Percentiles rank a stretch among this genome's conserved stretches.
phyloP scores from a whole-genome alignment of 2,797 vertebrate species.

The Potorous gilbertii region DNA sequence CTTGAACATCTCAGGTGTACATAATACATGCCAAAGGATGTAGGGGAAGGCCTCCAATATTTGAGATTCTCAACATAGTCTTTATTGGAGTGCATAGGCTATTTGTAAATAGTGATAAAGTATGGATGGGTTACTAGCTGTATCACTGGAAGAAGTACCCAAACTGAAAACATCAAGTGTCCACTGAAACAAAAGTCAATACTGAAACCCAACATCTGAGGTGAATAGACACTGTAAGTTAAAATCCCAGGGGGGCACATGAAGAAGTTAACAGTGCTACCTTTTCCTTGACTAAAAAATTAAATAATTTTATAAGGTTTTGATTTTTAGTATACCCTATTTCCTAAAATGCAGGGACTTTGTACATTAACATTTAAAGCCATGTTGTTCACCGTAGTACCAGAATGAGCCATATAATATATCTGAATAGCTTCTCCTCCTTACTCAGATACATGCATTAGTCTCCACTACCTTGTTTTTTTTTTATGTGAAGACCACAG shows the following conservation, averaged over 20 bases:
- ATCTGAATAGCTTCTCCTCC: background rate
- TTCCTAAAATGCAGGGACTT: background rate
- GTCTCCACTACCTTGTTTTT: background rate
- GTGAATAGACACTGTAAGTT: background rate
- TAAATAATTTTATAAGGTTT: background rate
- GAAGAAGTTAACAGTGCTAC: background rate
- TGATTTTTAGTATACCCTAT: background rate
- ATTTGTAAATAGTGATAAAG: background rate
- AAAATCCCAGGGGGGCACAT: background rate
- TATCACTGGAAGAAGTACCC: background rate
- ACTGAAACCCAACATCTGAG: background rate
- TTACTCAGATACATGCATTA: background rate
- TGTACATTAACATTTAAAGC: background rate
- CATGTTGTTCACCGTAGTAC: background rate
- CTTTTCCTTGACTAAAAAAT: background rate
- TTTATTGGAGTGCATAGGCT: background rate
- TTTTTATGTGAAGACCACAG: background rate
- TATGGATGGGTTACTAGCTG: background rate
- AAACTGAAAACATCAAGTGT: background rate
- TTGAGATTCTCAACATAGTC: background rate
- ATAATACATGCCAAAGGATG: background rate
- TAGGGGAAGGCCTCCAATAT: background rate
- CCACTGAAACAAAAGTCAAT: background rate
- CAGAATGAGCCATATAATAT: background rate
- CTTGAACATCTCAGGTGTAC: background rate